phyloP scores from a whole-genome alignment of 2,888 invertebrate species.

The Himalopsyche tibetana region DNA sequence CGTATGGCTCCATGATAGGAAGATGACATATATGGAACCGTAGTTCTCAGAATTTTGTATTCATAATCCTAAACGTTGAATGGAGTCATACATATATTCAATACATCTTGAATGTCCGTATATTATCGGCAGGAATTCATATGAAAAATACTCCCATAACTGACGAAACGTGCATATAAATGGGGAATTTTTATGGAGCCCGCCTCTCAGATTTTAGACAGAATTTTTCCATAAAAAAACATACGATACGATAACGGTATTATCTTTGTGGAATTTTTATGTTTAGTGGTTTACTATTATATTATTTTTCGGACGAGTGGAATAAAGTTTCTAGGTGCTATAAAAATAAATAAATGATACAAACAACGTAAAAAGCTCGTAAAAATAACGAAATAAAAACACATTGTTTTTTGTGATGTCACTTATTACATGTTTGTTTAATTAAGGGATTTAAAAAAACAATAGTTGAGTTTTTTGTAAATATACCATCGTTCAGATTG shows the following conservation, averaged over 20 bases:
- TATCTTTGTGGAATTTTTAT: conserved; percentile 25
- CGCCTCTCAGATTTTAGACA: conserved; percentile 26
- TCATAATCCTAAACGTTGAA: conserved; percentile 29
- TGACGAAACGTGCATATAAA: conserved; percentile 34
- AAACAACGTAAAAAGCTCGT: background rate
- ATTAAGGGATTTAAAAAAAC: no score
- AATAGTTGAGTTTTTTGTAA: no score
- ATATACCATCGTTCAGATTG: no score
- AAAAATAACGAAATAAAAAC: background rate
- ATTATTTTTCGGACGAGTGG: background rate
- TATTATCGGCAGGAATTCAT: conserved; percentile 34
- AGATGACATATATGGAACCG: background rate
- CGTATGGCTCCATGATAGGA: background rate
- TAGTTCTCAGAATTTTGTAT: conserved; percentile 1
- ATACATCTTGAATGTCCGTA: conserved; percentile 26
- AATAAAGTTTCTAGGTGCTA: background rate
- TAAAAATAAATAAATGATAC: conserved; percentile 13
- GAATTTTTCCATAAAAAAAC: background rate
- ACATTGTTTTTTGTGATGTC: no score
- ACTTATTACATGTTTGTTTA: no score
- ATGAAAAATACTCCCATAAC: background rate
- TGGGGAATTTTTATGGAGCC: conserved; percentile 13
- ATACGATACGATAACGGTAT: conserved; percentile 9
- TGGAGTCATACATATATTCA: conserved; percentile 34
- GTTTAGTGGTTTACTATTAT: conserved; percentile 24